Percentiles rank a stretch among this genome's conserved stretches.
These are phyloP conservation scores for Ataeniobius toweri DNA, from an alignment of 2,797 vertebrate species.

Conservation along the genomic window DNA sequence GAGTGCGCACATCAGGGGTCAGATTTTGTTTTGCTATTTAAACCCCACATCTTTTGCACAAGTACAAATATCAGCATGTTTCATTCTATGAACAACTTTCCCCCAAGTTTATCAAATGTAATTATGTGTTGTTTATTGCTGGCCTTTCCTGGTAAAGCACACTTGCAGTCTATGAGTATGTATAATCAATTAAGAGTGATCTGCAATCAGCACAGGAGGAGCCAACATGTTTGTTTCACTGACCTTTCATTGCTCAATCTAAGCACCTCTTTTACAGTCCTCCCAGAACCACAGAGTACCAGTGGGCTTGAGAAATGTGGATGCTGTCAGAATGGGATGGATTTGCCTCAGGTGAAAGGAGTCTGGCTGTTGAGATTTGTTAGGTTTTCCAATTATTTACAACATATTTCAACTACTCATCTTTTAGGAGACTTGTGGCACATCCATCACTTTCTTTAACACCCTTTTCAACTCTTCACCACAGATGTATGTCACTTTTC, in stretches of 20 bases:
- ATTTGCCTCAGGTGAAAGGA: constrained; percentile 35
- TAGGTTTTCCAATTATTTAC: constrained; percentile 38
- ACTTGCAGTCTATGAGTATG: constrained; percentile 20
- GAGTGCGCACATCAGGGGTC: not conserved
- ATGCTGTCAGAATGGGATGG: constrained; percentile 32
- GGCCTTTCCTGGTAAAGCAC: constrained; percentile 16
- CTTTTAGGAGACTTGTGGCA: constrained; percentile 2
- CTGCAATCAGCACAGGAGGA: constrained; percentile 52
- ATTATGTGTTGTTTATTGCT: not conserved
- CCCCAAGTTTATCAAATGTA: not conserved
- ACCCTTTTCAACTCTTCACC: constrained; percentile 14
- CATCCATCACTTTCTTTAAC: constrained; percentile 30
- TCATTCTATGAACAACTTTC: not conserved
- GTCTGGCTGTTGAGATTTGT: constrained; percentile 22
- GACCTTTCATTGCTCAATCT: constrained; percentile 52
- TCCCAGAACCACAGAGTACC: constrained; percentile 23
- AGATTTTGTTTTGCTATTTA: constrained; percentile 12
- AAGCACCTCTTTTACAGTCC: constrained; percentile 27
- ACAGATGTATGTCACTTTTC: constrained; percentile 17
- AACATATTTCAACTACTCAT: constrained; percentile 42
- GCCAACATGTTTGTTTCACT: constrained; percentile 48
- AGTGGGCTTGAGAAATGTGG: constrained; percentile 32
- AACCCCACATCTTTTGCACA: not conserved
- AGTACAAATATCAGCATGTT: not conserved
- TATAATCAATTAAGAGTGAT: constrained; percentile 48